These are phyloP conservation scores for Malurus cyaneus DNA, from an alignment of 2,113 vertebrate genomes.

Conservation along the genomic window DNA sequence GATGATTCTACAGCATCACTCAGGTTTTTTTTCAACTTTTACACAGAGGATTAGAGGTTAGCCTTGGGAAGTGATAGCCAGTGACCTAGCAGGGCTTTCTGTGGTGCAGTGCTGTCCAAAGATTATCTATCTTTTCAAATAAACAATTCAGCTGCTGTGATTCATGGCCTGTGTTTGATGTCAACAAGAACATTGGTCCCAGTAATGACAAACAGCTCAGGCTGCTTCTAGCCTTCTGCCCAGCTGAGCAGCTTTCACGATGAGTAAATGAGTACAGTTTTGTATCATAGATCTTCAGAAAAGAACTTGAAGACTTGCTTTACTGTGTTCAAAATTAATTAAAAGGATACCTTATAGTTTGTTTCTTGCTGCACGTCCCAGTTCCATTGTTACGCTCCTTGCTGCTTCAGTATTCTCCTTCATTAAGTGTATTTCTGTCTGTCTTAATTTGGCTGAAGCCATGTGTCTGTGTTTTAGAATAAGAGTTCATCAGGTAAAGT, in stretches of 20 bases:
- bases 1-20: background rate
- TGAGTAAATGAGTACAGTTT: background rate
- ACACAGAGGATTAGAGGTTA: background rate
- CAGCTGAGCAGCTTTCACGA: slow-evolving; percentile 10
- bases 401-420: background rate
- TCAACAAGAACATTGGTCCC: background rate
- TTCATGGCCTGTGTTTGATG: slow-evolving; percentile 18
- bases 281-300: background rate
- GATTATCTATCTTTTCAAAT: background rate
- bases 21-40: background rate
- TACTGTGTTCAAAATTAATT: background rate
- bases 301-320: background rate
- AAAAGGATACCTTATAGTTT: background rate
- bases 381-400: background rate
- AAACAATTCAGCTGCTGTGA: background rate
- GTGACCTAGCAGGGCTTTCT: background rate
- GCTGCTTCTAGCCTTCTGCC: background rate
- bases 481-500: background rate
- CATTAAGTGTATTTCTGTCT: background rate
- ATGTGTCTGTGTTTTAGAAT: background rate
- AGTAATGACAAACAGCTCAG: slow-evolving; percentile 9
- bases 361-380: background rate
- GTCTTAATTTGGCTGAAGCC: background rate
- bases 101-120: background rate
- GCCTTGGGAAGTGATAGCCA: background rate